These are phyloP conservation scores for Hartigia nigra DNA, from an alignment of 2,888 invertebrate species.

Conservation along the genomic window DNA sequence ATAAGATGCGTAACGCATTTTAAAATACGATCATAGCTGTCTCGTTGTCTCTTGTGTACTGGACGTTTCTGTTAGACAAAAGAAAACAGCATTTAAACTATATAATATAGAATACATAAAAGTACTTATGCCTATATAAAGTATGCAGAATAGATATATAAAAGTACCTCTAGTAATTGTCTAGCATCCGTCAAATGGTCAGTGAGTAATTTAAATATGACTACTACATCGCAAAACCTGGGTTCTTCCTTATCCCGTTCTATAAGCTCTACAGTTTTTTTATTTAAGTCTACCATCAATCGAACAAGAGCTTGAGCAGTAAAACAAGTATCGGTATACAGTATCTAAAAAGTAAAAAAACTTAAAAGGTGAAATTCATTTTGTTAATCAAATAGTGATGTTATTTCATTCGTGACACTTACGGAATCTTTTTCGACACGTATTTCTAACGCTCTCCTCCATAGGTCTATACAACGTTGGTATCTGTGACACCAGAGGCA, in stretches of 20 bases:
- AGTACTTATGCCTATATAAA: neutral
- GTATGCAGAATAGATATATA: neutral
- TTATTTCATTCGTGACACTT: conserved; percentile 40
- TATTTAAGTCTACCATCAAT: conserved; percentile 80
- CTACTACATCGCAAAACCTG: conserved; percentile 76
- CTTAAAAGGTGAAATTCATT: neutral
- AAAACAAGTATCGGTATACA: conserved; percentile 84
- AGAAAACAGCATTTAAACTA: conserved; percentile 24
- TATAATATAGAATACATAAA: conserved; percentile 12
- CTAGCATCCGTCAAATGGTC: conserved; percentile 69
- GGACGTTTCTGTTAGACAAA: conserved; percentile 71
- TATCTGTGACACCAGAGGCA: conserved; percentile 64
- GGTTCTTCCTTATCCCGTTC: conserved; percentile 69
- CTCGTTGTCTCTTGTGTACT: conserved; percentile 80
- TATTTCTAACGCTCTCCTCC: conserved; percentile 85
- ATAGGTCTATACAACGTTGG: conserved; percentile 88
- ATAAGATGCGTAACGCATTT: conserved; percentile 84
- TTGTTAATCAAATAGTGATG: neutral
- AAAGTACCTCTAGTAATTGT: conserved; percentile 62
- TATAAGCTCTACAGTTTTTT: conserved; percentile 69
- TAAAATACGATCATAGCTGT: conserved; percentile 83
- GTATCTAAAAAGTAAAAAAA: conserved; percentile 57
- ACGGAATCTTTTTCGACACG: conserved; percentile 83
- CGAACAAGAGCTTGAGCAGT: conserved; percentile 88
- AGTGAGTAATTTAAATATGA: conserved; percentile 77